Percentiles rank a stretch among this genome's conserved stretches.
phyloP scores from a whole-genome alignment of 2,797 vertebrate species.

The Sarcoramphus papa region DNA sequence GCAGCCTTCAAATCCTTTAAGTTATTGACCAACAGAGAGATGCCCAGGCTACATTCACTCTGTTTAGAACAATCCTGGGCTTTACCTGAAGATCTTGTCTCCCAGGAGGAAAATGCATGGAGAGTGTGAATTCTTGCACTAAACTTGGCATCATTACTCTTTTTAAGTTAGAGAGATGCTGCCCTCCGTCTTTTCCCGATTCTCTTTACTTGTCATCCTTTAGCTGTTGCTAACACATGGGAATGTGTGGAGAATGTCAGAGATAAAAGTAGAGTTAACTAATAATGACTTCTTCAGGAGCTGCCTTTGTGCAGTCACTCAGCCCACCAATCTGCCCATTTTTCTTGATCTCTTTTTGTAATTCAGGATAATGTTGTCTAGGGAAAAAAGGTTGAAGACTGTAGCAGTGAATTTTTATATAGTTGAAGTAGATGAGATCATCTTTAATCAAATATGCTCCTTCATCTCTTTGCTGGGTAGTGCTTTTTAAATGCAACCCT shows the following conservation, averaged over 20 bases:
- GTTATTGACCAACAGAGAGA: neutral
- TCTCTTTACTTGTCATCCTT: neutral
- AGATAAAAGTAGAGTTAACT: slow-evolving; percentile 37
- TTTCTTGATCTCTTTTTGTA: slow-evolving; percentile 12
- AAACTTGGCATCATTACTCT: neutral
- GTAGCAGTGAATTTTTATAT: slow-evolving; percentile 5
- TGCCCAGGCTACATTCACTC: neutral
- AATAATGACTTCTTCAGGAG: neutral
- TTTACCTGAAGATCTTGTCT: neutral
- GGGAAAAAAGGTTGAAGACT: neutral
- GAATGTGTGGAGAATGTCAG: neutral
- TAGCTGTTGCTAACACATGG: neutral
- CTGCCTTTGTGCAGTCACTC: neutral
- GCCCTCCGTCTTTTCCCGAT: neutral
- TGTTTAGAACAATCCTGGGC: neutral
- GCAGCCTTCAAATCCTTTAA: neutral
- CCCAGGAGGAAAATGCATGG: neutral
- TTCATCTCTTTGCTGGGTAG: slow-evolving; percentile 19
- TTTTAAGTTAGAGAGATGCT: neutral
- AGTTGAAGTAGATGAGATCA: slow-evolving; percentile 33
- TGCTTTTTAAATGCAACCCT: neutral
- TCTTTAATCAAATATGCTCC: slow-evolving; percentile 11
- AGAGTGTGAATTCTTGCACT: neutral
- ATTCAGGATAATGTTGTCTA: neutral
- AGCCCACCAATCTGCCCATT: slow-evolving; percentile 7